phyloP scores from a whole-genome alignment of 2,888 invertebrate species.

The Aelia acuminata region DNA sequence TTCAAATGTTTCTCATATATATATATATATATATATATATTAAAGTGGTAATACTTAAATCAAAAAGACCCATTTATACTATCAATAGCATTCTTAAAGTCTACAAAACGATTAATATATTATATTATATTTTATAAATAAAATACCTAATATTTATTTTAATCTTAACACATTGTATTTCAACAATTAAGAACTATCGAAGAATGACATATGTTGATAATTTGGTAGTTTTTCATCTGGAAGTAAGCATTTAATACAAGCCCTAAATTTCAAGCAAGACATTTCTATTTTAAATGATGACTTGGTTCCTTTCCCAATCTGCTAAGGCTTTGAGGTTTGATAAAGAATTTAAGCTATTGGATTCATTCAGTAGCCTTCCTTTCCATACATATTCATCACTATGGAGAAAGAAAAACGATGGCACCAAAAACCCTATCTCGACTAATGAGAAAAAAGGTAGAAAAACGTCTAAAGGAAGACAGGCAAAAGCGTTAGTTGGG shows the following conservation, averaged over 20 bases:
- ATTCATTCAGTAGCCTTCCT: background rate
- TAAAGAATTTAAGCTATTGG: background rate
- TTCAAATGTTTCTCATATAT: too few relatives aligned
- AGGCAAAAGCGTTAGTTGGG: background rate
- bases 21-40: too few relatives aligned
- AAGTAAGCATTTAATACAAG: background rate
- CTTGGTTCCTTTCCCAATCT: background rate
- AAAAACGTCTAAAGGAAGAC: background rate
- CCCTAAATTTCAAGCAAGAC: background rate
- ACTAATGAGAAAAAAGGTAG: background rate
- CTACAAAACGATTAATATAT: too few relatives aligned
- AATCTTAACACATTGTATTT: background rate
- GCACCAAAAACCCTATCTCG: background rate
- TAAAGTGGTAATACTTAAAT: too few relatives aligned
- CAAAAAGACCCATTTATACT: too few relatives aligned
- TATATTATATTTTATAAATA: too few relatives aligned
- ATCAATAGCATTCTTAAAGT: too few relatives aligned
- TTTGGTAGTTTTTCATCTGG: background rate
- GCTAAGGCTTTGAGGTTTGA: background rate
- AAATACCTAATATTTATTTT: too few relatives aligned
- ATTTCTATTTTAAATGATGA: background rate
- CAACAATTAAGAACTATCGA: background rate
- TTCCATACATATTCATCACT: background rate
- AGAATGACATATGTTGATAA: background rate
- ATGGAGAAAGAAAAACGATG: background rate